Conservation (phyloP, 2,797 vertebrate species). For the Chromis chromis region DNA sequence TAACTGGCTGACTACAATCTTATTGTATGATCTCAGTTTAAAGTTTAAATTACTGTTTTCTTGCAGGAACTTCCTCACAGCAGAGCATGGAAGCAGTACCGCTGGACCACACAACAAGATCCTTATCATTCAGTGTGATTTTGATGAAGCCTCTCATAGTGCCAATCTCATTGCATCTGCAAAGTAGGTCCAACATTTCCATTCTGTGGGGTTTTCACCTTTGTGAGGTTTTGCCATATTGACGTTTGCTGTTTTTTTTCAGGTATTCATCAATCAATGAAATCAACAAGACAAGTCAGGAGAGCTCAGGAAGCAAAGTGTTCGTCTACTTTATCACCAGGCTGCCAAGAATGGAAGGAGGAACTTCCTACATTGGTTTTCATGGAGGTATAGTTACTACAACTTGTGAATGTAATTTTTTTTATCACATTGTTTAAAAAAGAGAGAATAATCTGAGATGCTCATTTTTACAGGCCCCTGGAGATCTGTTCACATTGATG, state of each 20-base stretch:
- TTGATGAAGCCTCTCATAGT: slow-evolving; percentile 87
- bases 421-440: no score
- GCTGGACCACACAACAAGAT: slow-evolving; percentile 80
- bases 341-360: slow-evolving; percentile 83
- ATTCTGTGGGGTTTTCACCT: not conserved
- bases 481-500: slow-evolving; percentile 84
- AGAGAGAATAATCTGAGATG: not conserved
- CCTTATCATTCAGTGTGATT: slow-evolving; percentile 94
- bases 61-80: slow-evolving; percentile 85
- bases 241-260: slow-evolving; percentile 2
- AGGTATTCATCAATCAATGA: slow-evolving; percentile 58
- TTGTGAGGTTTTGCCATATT: not conserved
- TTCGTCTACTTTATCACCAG: slow-evolving; percentile 88
- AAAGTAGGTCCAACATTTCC: slow-evolving; percentile 83
- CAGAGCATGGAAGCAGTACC: slow-evolving; percentile 23
- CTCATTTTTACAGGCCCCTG: slow-evolving; percentile 65
- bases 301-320: slow-evolving; percentile 66
- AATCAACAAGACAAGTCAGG: slow-evolving; percentile 41
- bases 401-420: no score
- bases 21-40: not conserved
- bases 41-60: not conserved
- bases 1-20: not conserved
- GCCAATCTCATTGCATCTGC: slow-evolving; percentile 93
- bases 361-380: slow-evolving; percentile 83
- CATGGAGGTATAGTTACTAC: slow-evolving; percentile 87